These are phyloP conservation scores for Craniophora ligustri DNA, from an alignment of 2,888 invertebrate genomes.

Conservation along the genomic window DNA sequence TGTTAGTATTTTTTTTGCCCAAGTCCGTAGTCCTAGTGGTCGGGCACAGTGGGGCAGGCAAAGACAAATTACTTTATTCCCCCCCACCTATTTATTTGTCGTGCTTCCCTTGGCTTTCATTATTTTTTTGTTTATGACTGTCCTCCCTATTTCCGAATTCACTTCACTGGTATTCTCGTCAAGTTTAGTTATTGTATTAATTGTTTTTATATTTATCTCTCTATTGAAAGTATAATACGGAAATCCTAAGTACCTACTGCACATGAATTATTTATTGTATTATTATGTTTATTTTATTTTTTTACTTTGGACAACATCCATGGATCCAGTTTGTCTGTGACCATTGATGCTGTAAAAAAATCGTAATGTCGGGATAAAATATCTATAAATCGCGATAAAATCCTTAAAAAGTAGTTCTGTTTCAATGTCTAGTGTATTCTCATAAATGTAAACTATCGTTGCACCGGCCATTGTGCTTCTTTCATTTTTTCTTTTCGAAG, in stretches of 20 bases:
- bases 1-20: not conserved
- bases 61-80: constrained; percentile 80
- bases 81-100: constrained; percentile 76
- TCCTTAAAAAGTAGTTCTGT: too few species aligned
- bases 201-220: constrained; percentile 41
- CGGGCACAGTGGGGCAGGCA: constrained; percentile 59
- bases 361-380: too few species aligned
- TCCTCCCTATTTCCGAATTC: constrained; percentile 63
- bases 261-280: too few species aligned
- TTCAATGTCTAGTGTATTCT: too few species aligned
- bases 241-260: not conserved
- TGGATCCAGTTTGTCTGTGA: too few species aligned
- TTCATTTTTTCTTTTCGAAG: too few species aligned
- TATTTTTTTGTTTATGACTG: constrained; percentile 70
- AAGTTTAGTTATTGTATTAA: constrained; percentile 42
- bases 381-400: too few species aligned
- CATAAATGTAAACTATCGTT: too few species aligned
- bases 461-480: too few species aligned
- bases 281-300: too few species aligned
- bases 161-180: constrained; percentile 41
- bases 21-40: constrained; percentile 49
- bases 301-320: too few species aligned
- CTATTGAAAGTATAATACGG: constrained; percentile 4
- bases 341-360: too few species aligned
- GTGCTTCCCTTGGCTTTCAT: constrained; percentile 66